Evolutionary conservation across 2,797 vertebrate species (phyloP), one percentile per base, ranked within the genome.

Genomic region (Zalophus californianus): DNA sequence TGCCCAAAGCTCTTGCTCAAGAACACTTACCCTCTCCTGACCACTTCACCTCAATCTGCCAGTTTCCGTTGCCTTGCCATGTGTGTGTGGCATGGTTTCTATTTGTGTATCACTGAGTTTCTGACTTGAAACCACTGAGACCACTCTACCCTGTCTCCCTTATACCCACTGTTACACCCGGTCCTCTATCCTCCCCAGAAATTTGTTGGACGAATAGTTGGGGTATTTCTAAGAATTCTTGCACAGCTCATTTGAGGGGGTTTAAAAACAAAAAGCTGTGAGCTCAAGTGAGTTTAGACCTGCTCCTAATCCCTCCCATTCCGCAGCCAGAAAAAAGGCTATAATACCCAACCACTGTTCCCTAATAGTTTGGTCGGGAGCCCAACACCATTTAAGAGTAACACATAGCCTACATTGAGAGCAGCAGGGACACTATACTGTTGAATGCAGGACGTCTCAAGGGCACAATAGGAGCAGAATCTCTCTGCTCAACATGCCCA

Each of bases 301-400:
- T 52, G 68, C 4, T 41, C 15, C n/a, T 44, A 16, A 35, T 25
- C 77, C 14, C 14, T n/a, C 44, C 6, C 1, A 95, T 6, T 25
- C 21, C 80, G 75, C 52, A 90, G n/a, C 44, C 78, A 82, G 80
- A 90, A 86, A 96, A 35, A 64, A 58, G 68, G 48, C 66, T 83
- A n/a, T 68, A 68, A 68, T 18, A 58, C 60, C 66, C n/a, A 21
- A 72, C 60, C 38, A 64, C 20, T n/a, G 41, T 27, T 86, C 10
- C 66, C 29, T 60, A 35, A 86, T 4, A 58, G 44, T 70, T n/a
- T 94, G 77, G 41, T 48, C 58, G 85, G 66, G 38, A 97, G 52
- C 8, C 27, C 3, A n/a, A 70, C 5, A 52, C 10, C 64, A 25
- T 3, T 8, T 75, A 56, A 68, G 64, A 91, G 54, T 54, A 84